Base-by-base conservation (phyloP, 2,113 vertebrate genomes). In the Dasyurus viverrinus region DNA sequence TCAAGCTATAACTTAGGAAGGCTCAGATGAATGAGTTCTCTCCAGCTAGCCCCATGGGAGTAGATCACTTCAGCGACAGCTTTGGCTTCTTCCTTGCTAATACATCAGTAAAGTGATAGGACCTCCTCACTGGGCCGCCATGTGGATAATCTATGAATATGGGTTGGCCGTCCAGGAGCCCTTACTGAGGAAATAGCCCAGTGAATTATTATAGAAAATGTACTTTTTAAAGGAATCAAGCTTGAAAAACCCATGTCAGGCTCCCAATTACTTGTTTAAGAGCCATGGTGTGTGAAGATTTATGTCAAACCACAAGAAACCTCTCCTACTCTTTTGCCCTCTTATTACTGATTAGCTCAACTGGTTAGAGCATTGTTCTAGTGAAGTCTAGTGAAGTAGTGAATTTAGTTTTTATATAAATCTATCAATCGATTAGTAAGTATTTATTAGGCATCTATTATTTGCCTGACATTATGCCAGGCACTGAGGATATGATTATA, bases 191-290 rank as follows among this genome's bases (percentile, higher is more conserved):
- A 96, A 84, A 27, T 84, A 84, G 14, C 3, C 0, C 93, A 92
- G 89, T 95, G 52, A 68, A 54, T 96, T 93, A 84, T 36, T 90
- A 92, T 9, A 57, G 46, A 90, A 96, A 84, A 91, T 25, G n/a
- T 4, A 0, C 8, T 50, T 47, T 90, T 50, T 23, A 60, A 52
- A 91, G 91, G 60, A 95, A 76, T 92, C 16, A 60, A 93, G 52
- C 90, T 95, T 47, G 47, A 91, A 93, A 42, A 90, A 91, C 14
- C 91, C 94, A 19, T 92, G 22, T 92, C 30, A 14, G 89, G 47
- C 47, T 90, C 89, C 89, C 46, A 50, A 48, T 27, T 90, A 90
- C 48, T 52, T 52, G 19, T 68, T n/a, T 93, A 12, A 57, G 84
- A 84, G 0, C 12, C 84, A 84, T 84, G 2, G 94, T 91, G 42